Evolutionary conservation across 92 coral and sea anemone species (phyloP).

Genomic region (Nematostella vectensis): DNA sequence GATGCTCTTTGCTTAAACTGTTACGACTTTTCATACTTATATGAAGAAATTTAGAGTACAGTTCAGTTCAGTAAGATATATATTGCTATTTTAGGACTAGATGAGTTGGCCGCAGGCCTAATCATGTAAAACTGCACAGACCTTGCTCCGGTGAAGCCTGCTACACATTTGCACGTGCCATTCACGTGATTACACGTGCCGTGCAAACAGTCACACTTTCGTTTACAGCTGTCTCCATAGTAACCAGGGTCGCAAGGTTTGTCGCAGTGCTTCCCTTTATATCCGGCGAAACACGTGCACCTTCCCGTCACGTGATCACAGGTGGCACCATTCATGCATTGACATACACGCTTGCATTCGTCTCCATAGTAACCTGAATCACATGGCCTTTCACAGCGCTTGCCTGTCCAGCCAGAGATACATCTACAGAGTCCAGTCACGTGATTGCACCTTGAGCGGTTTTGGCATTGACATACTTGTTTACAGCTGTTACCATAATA

Average conservation of each 20-base stretch:
- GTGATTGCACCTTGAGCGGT: slow-evolving; percentile 66
- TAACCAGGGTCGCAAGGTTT: slow-evolving; percentile 45
- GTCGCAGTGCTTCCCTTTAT: slow-evolving; percentile 27
- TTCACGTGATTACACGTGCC: slow-evolving; percentile 54
- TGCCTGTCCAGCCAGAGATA: slow-evolving; percentile 73
- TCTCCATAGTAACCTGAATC: slow-evolving; percentile 60
- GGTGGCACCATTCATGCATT: slow-evolving; percentile 48
- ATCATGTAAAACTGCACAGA: background rate
- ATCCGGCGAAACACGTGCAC: slow-evolving; percentile 63
- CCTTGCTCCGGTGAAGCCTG: slow-evolving; percentile 22
- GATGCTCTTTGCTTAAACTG: no score
- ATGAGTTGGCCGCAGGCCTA: no score
- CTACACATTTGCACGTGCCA: slow-evolving; percentile 56
- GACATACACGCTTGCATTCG: slow-evolving; percentile 53
- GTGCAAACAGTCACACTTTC: slow-evolving; percentile 53
- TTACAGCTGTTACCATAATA: slow-evolving; percentile 76
- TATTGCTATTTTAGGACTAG: no score
- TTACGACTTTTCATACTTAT: no score
- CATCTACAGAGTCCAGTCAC: slow-evolving; percentile 80
- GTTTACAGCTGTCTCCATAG: slow-evolving; percentile 60
- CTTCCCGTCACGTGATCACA: slow-evolving; percentile 78
- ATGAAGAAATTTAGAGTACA: no score
- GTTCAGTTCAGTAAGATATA: no score
- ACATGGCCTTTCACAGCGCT: slow-evolving; percentile 46
- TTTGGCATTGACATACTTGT: slow-evolving; percentile 46